Conservation (phyloP, 2,113 vertebrate species). For the Gymnocephalus cernua region DNA sequence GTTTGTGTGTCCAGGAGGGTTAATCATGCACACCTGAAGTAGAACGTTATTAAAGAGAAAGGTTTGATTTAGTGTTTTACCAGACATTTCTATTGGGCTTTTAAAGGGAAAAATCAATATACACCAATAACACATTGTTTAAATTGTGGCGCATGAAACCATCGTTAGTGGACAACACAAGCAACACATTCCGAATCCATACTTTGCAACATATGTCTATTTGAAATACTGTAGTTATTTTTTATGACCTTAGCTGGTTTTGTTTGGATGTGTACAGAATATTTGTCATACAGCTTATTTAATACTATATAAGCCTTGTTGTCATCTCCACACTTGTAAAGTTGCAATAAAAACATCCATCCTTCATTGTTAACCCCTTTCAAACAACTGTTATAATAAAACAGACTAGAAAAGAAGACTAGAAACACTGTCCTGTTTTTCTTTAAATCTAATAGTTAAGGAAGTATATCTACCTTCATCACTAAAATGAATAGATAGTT, state of each 20-base stretch:
- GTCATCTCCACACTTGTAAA: constrained; percentile 4
- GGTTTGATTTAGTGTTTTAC: constrained; percentile 12
- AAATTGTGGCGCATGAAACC: background rate
- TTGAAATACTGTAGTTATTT: background rate
- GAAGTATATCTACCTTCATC: background rate
- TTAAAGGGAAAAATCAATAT: background rate
- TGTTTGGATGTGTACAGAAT: constrained; percentile 13
- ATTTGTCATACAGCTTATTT: constrained; percentile 24
- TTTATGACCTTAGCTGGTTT: background rate
- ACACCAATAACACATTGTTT: background rate
- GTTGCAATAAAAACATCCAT: constrained; percentile 16
- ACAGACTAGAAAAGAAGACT: background rate
- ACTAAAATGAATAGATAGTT: background rate
- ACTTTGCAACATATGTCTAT: background rate
- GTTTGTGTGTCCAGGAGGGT: background rate
- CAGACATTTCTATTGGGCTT: constrained; percentile 4
- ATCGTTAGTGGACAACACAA: background rate
- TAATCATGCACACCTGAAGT: background rate
- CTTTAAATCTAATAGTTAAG: background rate
- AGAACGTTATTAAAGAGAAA: background rate
- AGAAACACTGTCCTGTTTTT: background rate
- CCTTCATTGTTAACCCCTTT: constrained; percentile 1
- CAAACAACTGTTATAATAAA: constrained; percentile 41
- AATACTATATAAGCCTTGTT: constrained; percentile 1
- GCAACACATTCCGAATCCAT: background rate